A percentile compares a stretch with the other conserved stretches of the same genome.
phyloP scores from a whole-genome alignment of 2,888 invertebrate genomes.

The Volucella inflata region DNA sequence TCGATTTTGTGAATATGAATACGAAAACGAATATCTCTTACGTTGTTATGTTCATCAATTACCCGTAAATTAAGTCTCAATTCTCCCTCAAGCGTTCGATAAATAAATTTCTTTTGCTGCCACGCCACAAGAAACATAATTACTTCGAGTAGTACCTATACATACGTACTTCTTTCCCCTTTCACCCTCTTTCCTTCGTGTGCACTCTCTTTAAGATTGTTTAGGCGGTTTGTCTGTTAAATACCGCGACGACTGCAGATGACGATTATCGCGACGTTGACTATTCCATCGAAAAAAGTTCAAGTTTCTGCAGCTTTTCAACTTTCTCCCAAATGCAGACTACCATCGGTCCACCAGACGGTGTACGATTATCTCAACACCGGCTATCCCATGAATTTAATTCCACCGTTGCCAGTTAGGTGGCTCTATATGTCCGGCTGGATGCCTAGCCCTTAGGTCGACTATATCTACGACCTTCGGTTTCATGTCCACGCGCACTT shows the following conservation, averaged over 20 bases:
- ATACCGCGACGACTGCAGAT: slow-evolving; percentile 2
- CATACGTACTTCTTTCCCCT: background rate
- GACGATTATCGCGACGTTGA: slow-evolving; percentile 8
- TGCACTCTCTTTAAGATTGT: background rate
- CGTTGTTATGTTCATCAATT: slow-evolving; percentile 66
- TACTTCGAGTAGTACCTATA: slow-evolving; percentile 14
- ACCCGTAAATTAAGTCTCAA: slow-evolving; percentile 61
- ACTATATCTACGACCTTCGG: slow-evolving; percentile 2
- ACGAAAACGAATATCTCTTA: slow-evolving; percentile 23
- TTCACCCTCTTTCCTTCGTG: slow-evolving; percentile 15
- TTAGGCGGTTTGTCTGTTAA: background rate
- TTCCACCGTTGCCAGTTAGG: slow-evolving; percentile 39
- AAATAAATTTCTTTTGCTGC: slow-evolving; percentile 60
- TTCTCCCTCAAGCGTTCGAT: slow-evolving; percentile 56
- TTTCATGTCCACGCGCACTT: slow-evolving; percentile 15
- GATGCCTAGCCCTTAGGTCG: slow-evolving; percentile 51
- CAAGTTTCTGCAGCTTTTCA: slow-evolving; percentile 11
- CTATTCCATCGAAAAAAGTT: slow-evolving; percentile 10
- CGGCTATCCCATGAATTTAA: slow-evolving; percentile 1
- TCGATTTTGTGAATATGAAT: background rate
- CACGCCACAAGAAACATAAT: slow-evolving; percentile 59
- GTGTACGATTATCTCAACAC: slow-evolving; percentile 8
- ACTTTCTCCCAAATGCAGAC: slow-evolving; percentile 52
- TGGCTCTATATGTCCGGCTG: slow-evolving; percentile 8
- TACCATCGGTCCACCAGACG: background rate